Base-by-base conservation (phyloP, 2,797 vertebrate species). In the Cryptoprocta ferox region DNA sequence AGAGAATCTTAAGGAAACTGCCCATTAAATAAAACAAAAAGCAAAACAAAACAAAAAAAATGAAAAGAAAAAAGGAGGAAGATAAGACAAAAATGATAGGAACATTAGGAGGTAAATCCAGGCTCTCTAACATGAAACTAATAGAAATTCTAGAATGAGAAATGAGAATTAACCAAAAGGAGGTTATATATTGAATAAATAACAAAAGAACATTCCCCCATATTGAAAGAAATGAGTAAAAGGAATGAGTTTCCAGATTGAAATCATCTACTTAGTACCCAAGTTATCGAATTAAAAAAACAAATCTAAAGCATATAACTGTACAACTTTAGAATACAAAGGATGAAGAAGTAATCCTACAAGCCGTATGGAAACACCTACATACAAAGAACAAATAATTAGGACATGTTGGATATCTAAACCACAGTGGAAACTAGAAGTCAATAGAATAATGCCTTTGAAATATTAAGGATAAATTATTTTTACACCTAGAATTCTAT, bases 191-290 rank as follows among this genome's bases (percentile, higher is more conserved):
- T 6, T 76, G 70, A 75, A 75, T 53, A 94, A 84, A 81, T 63
- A 96, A 78, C 83, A 48, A 84, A 79, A 84, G 56, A n/a, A 92
- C 6, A 85, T 83, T 73, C 30, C 6, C 39, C 45, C 32, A 73
- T 83, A 89, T 12, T 48, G n/a, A 66, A 89, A 94, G 42, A 85
- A 94, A 96, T 48, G 28, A 45, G 42, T 19, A 75, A 73, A 92
- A 94, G 35, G 79, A 94, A 90, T 30, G 11, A 73, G 4, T 80
- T 89, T 95, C 73, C 32, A 79, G 18, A 61, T 42, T 53, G 76
- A 91, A 76, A 50, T 30, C 6, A 26, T 70, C 76, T 50, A 70
- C 28, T 24, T 68, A 66, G 24, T 81, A 81, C 28, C 26, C 37
- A 86, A 78, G 13, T 80, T 65, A 81, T 10, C 59, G 12, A 85